These are phyloP conservation scores for Drosophila mimetica DNA, from an alignment of 2,888 invertebrate species.

Conservation along the genomic window DNA sequence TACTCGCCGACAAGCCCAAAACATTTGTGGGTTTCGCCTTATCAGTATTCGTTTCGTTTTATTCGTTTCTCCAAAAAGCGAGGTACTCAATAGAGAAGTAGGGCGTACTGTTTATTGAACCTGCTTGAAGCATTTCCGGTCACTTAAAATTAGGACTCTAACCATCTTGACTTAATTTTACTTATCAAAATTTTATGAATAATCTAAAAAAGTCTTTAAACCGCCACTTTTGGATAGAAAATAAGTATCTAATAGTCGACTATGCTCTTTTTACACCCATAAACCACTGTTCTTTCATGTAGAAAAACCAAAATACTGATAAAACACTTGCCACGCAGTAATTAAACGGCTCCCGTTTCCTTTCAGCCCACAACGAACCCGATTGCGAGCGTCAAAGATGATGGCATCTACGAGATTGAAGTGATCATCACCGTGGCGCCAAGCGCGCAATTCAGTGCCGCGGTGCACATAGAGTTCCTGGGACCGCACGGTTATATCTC, in stretches of 20 bases:
- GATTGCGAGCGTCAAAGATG: conserved; percentile 86
- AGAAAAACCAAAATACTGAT: not conserved
- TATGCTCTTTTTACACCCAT: not conserved
- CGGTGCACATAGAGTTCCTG: conserved; percentile 89
- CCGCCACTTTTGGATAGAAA: not conserved
- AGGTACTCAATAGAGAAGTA: not conserved
- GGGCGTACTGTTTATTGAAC: not conserved
- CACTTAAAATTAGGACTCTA: no score
- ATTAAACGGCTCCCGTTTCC: not conserved
- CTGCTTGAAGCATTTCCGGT: not conserved
- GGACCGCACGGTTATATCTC: conserved; percentile 93
- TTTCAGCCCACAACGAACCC: conserved; percentile 84
- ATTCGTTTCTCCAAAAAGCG: conserved; percentile 38
- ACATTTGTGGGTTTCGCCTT: not conserved
- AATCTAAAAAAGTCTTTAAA: not conserved
- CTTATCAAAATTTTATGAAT: no score
- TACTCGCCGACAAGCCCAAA: conserved; percentile 3
- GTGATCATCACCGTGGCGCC: conserved; percentile 84
- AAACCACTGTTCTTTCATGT: not conserved
- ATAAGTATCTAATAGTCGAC: not conserved
- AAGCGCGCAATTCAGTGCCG: conserved; percentile 86
- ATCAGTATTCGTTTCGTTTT: conserved; percentile 46
- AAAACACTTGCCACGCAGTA: conserved; percentile 1
- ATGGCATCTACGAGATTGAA: conserved; percentile 90
- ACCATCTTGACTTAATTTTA: no score